These are phyloP conservation scores for Napeogenes sylphis DNA, from an alignment of 2,888 invertebrate genomes.

Conservation along the genomic window DNA sequence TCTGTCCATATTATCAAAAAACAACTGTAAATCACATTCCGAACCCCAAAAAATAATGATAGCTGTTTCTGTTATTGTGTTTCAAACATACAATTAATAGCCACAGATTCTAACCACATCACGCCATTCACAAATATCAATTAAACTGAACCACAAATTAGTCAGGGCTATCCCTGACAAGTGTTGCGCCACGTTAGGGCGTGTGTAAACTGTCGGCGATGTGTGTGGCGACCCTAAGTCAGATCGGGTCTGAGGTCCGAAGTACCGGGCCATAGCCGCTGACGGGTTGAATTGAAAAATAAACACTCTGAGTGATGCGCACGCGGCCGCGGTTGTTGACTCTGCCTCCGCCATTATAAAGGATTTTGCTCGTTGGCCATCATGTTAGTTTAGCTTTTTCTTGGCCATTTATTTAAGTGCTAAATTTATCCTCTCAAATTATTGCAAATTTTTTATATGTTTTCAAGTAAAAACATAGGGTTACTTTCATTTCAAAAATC, in stretches of 20 bases:
- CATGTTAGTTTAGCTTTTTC: slow-evolving; percentile 10
- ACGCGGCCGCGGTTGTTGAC: slow-evolving; percentile 60
- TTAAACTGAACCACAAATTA: slow-evolving; percentile 26
- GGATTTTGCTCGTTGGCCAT: slow-evolving; percentile 22
- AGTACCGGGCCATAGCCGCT: slow-evolving; percentile 41
- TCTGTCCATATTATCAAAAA: slow-evolving; percentile 1
- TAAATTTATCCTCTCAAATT: not conserved
- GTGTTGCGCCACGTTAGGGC: slow-evolving; percentile 32
- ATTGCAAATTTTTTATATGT: not conserved
- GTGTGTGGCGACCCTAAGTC: slow-evolving; percentile 76
- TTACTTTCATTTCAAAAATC: too few species aligned
- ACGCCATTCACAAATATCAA: slow-evolving; percentile 17
- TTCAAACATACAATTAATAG: slow-evolving; percentile 13
- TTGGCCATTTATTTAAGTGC: not conserved
- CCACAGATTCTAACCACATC: slow-evolving; percentile 14
- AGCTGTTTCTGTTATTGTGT: too few species aligned
- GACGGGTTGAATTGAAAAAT: slow-evolving; percentile 75
- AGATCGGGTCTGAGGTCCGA: slow-evolving; percentile 45
- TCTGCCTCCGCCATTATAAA: slow-evolving; percentile 38
- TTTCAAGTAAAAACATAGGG: too few species aligned
- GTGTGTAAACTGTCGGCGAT: slow-evolving; percentile 64
- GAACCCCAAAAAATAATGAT: too few species aligned
- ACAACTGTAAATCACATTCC: slow-evolving; percentile 6
- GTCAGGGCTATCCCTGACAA: slow-evolving; percentile 30
- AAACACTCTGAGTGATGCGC: slow-evolving; percentile 71